Evolutionary conservation across 2,113 vertebrate genomes (phyloP).

Genomic region (Stigmatopora argus): DNA sequence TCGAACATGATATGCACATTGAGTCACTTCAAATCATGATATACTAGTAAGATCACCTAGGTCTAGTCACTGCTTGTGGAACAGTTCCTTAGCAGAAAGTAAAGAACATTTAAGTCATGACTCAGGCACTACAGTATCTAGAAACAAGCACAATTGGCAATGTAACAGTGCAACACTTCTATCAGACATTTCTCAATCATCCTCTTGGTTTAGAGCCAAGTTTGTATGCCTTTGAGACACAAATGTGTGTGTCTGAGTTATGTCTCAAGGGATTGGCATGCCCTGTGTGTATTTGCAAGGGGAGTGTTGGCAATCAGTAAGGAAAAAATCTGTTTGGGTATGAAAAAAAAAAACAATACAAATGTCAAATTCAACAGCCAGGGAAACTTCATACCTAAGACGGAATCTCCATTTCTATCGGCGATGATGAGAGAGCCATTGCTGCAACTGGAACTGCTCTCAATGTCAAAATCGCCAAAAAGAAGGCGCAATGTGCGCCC

Average conservation of each 20-base stretch:
- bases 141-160: slow-evolving; percentile 29
- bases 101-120: slow-evolving; percentile 12
- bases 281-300: neutral
- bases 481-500: slow-evolving; percentile 68
- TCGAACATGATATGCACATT: neutral
- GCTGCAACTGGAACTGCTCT: slow-evolving; percentile 68
- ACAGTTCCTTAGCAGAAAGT: slow-evolving; percentile 9
- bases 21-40: neutral
- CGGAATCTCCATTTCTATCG: slow-evolving; percentile 43
- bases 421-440: slow-evolving; percentile 73
- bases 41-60: no score
- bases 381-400: slow-evolving; percentile 63
- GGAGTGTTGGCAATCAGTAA: neutral
- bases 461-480: slow-evolving; percentile 81
- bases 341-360: neutral
- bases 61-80: slow-evolving; percentile 6
- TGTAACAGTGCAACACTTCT: slow-evolving; percentile 7
- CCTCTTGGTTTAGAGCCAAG: slow-evolving; percentile 23
- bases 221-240: slow-evolving; percentile 23
- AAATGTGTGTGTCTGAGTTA: slow-evolving; percentile 16
- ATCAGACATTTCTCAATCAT: slow-evolving; percentile 17
- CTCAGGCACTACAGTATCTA: slow-evolving; percentile 26
- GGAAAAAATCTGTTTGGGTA: neutral
- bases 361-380: neutral
- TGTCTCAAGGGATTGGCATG: slow-evolving; percentile 34